phyloP scores from a whole-genome alignment of 2,797 vertebrate genomes.

The Neopelma chrysocephalum region DNA sequence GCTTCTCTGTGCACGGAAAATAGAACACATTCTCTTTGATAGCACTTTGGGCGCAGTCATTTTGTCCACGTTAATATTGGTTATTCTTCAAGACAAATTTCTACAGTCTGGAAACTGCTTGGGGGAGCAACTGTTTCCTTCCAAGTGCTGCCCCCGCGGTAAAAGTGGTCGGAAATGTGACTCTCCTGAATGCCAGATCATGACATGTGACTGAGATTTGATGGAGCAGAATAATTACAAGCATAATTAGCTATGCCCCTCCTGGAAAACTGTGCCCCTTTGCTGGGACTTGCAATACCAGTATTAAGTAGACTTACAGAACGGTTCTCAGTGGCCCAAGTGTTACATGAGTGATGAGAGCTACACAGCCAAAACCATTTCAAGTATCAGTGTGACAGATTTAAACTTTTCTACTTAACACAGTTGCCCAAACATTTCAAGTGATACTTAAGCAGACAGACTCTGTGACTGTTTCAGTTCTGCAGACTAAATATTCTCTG shows the following conservation, averaged over 20 bases:
- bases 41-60: not conserved
- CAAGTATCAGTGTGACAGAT: not conserved
- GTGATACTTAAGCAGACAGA: not conserved
- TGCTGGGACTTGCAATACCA: not conserved
- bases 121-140: conserved; percentile 1
- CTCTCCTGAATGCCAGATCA: not conserved
- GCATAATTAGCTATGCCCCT: conserved; percentile 6
- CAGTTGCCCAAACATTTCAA: not conserved
- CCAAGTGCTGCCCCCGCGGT: not conserved
- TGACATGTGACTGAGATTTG: conserved; percentile 11
- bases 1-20: not conserved
- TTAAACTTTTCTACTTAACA: not conserved
- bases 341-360: not conserved
- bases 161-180: conserved; percentile 51
- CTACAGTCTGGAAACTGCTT: conserved; percentile 1
- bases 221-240: conserved; percentile 12
- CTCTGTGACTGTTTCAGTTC: not conserved
- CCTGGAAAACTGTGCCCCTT: not conserved
- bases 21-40: not conserved
- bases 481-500: not conserved
- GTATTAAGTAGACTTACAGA: not conserved
- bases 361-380: not conserved
- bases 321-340: not conserved
- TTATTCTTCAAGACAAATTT: conserved; percentile 20
- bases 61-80: not conserved